A percentile compares a stretch with the other conserved stretches of the same genome.
Evolutionary conservation across 2,113 vertebrate species (phyloP).

Genomic region (Melanerpes aurifrons): DNA sequence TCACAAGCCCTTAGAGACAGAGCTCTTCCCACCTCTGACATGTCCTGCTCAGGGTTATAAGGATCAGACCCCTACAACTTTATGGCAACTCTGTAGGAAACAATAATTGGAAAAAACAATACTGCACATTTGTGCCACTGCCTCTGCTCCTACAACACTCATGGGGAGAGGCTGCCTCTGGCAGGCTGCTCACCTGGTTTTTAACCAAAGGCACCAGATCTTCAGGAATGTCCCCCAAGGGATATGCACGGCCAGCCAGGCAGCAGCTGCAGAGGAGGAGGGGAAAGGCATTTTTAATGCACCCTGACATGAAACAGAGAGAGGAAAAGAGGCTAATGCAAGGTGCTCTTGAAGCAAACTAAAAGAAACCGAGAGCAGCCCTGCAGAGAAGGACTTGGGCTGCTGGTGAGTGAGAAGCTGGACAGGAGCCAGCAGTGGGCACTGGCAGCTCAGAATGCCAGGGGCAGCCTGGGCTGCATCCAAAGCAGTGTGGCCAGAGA

Average conservation of each 20-base stretch:
- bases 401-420: too few species aligned
- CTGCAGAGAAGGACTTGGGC: too few species aligned
- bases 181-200: constrained; percentile 86
- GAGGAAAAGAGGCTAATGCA: neutral
- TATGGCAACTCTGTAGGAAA: neutral
- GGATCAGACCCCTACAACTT: neutral
- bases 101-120: neutral
- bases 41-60: accelerated
- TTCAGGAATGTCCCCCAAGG: constrained; percentile 93
- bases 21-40: neutral
- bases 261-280: constrained; percentile 79
- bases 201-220: constrained; percentile 95
- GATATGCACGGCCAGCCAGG: constrained; percentile 94
- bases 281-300: constrained; percentile 32
- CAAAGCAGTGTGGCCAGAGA: too few species aligned
- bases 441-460: too few species aligned
- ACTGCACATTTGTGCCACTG: neutral
- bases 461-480: too few species aligned
- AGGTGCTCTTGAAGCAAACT: neutral
- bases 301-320: neutral
- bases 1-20: neutral
- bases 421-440: too few species aligned
- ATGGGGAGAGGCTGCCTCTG: neutral
- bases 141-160: neutral
- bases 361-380: neutral